phyloP scores from a whole-genome alignment of 2,888 invertebrate genomes.

The Hypercompe scribonia region DNA sequence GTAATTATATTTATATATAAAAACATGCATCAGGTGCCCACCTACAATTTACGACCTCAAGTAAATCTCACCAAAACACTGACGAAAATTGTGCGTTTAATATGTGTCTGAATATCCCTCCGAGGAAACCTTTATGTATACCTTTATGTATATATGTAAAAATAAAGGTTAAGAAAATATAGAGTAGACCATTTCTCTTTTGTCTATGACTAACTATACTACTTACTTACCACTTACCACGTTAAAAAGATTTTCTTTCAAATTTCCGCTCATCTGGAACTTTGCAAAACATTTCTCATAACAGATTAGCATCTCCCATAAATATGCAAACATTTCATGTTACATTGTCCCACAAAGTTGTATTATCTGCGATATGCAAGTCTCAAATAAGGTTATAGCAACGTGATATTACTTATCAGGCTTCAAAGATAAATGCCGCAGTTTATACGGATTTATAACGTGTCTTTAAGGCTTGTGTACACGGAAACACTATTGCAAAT shows the following conservation, averaged over 20 bases:
- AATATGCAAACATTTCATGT: constrained; percentile 4
- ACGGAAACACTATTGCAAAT: background rate
- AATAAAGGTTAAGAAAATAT: background rate
- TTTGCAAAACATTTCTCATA: background rate
- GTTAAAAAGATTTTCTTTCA: background rate
- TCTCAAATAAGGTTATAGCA: constrained; percentile 14
- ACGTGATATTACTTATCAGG: constrained; percentile 21
- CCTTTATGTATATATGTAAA: background rate
- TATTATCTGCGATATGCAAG: background rate
- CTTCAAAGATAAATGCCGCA: constrained; percentile 13
- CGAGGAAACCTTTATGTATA: too few species aligned
- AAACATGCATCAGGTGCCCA: too few species aligned
- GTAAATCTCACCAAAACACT: too few species aligned
- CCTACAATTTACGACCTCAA: too few species aligned
- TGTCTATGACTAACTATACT: background rate
- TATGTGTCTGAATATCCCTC: too few species aligned
- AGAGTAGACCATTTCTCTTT: background rate
- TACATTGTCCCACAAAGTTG: constrained; percentile 1
- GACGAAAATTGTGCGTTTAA: too few species aligned
- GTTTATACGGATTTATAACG: constrained; percentile 13
- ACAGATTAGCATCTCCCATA: background rate
- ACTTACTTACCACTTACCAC: background rate
- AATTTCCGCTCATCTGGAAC: background rate
- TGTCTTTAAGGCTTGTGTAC: background rate
- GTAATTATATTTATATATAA: too few species aligned